These are phyloP conservation scores for Butastur rufipennis DNA, from an alignment of 2,113 vertebrate genomes.

Conservation along the genomic window DNA sequence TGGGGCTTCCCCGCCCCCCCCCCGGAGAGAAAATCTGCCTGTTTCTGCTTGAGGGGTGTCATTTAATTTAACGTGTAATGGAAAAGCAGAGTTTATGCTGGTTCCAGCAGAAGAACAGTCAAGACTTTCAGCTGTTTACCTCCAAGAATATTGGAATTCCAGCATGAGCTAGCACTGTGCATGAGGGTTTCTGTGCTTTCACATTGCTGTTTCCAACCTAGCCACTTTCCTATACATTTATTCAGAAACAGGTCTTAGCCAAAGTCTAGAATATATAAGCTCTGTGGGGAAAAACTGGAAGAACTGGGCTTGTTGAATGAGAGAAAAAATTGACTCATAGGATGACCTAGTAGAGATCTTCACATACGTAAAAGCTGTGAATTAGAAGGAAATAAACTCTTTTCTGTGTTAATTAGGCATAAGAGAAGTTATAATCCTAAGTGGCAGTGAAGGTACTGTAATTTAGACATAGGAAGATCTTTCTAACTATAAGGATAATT, in stretches of 20 bases:
- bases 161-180: neutral
- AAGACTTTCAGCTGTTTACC: neutral
- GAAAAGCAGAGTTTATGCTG: neutral
- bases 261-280: neutral
- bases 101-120: neutral
- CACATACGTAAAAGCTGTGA: neutral
- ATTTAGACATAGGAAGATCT: neutral
- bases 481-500: neutral
- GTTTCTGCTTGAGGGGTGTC: neutral
- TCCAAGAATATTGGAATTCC: neutral
- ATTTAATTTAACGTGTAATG: neutral
- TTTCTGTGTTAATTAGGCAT: neutral
- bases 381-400: neutral
- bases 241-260: neutral
- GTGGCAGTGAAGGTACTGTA: neutral
- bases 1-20: neutral
- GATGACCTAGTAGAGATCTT: neutral
- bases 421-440: neutral
- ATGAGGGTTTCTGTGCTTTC: neutral
- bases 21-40: neutral
- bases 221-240: neutral
- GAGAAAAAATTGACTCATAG: fast-evolving
- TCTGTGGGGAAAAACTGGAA: neutral
- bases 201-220: neutral
- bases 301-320: neutral